These are phyloP conservation scores for Penaeus vannamei DNA, from an alignment of 1,140 invertebrate species.

Conservation along the genomic window DNA sequence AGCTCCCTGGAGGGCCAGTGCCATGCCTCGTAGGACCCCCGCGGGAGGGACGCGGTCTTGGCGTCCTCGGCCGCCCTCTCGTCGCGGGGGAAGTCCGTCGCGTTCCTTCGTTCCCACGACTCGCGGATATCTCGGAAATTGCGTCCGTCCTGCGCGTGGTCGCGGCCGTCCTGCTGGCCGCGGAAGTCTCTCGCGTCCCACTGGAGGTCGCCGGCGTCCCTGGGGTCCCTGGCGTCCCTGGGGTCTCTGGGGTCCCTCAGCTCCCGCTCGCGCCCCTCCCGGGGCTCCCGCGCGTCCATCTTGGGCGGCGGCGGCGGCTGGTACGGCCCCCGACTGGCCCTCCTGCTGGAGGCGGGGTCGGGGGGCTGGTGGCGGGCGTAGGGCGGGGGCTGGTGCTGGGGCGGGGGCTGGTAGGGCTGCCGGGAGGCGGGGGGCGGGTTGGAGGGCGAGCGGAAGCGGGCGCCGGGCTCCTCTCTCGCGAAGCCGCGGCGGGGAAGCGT, in stretches of 20 bases:
- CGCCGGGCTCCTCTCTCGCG: slow-evolving; percentile 20
- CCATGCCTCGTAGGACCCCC: slow-evolving; percentile 8
- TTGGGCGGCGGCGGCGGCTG: slow-evolving; percentile 56
- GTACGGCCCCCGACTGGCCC: slow-evolving; percentile 34
- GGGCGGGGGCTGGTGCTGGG: slow-evolving; percentile 61
- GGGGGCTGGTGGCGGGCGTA: slow-evolving; percentile 61
- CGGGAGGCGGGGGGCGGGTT: slow-evolving; percentile 62
- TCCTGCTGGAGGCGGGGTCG: background rate
- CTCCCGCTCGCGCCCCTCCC: slow-evolving; percentile 1
- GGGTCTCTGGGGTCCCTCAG: background rate
- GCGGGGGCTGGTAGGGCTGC: slow-evolving; percentile 60
- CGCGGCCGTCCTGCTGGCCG: background rate
- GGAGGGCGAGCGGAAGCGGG: slow-evolving; percentile 60
- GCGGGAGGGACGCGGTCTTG: slow-evolving; percentile 37
- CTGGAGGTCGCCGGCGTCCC: slow-evolving; percentile 17
- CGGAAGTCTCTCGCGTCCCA: slow-evolving; percentile 13
- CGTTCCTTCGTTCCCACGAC: slow-evolving; percentile 33
- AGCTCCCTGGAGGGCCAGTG: slow-evolving; percentile 59
- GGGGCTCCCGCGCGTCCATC: slow-evolving; percentile 32
- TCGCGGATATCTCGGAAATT: slow-evolving; percentile 34
- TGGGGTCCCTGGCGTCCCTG: slow-evolving; percentile 34
- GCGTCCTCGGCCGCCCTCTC: background rate
- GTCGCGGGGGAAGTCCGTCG: slow-evolving; percentile 8
- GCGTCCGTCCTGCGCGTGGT: background rate
- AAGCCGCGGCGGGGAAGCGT: slow-evolving; percentile 61